Evolutionary conservation across 2,888 invertebrate genomes (phyloP).

Genomic region (Dryobota labecula): DNA sequence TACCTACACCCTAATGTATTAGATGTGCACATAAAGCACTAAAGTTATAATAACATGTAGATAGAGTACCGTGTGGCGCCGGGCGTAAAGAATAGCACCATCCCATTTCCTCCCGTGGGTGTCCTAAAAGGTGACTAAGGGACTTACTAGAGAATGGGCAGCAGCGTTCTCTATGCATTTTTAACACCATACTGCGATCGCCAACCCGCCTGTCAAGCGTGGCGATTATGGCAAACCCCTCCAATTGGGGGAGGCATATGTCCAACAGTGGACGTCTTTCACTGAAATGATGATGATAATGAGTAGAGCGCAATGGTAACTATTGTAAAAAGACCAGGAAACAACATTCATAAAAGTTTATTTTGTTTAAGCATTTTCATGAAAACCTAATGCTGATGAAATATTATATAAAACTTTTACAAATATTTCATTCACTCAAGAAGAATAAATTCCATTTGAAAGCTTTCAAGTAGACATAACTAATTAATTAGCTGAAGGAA

Average conservation of each 20-base stretch:
- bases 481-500: constrained; percentile 27
- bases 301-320: neutral
- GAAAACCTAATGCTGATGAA: neutral
- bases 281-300: too few relatives aligned
- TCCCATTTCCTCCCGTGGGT: too few relatives aligned
- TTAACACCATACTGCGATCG: too few relatives aligned
- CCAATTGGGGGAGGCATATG: too few relatives aligned
- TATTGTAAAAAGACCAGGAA: neutral
- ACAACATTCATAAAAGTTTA: neutral
- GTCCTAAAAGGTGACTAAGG: too few relatives aligned
- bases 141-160: too few relatives aligned
- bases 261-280: too few relatives aligned
- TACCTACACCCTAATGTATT: neutral
- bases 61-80: too few relatives aligned
- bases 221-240: too few relatives aligned
- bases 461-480: neutral
- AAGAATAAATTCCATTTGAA: neutral
- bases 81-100: too few relatives aligned
- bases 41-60: neutral
- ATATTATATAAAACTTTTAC: neutral
- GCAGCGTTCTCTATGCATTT: too few relatives aligned
- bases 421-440: neutral
- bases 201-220: too few relatives aligned
- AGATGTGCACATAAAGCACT: neutral
- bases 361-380: neutral